Conservation (phyloP, 2,797 vertebrate species). For the Fundulus diaphanus region DNA sequence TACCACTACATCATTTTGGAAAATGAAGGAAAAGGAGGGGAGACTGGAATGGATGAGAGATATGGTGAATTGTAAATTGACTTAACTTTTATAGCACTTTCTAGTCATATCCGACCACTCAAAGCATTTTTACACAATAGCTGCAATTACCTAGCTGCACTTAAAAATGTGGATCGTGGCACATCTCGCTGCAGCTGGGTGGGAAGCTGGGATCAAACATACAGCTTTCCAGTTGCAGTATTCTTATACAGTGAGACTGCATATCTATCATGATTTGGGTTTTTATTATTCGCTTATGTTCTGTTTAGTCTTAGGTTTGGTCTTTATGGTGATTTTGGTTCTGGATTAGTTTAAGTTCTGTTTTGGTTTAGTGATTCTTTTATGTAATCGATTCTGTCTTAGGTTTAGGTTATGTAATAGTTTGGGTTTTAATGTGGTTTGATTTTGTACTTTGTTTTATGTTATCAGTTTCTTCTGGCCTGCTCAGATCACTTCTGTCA, state of each 20-base stretch:
- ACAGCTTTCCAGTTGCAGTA: background rate
- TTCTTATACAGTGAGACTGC: background rate
- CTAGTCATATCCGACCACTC: background rate
- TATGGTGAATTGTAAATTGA: background rate
- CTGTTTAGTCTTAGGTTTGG: too few species aligned
- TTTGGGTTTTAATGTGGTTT: too few species aligned
- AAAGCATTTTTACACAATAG: background rate
- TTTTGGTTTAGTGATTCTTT: too few species aligned
- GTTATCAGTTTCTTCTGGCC: too few species aligned
- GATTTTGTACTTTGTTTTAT: too few species aligned
- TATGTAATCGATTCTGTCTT: too few species aligned
- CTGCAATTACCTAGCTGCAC: background rate
- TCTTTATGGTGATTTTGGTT: too few species aligned
- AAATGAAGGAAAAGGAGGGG: background rate
- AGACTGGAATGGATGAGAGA: background rate
- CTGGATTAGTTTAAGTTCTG: too few species aligned
- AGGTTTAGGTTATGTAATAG: too few species aligned
- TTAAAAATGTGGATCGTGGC: background rate
- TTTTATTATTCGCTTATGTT: too few species aligned
- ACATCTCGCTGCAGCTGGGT: background rate
- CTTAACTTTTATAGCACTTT: background rate
- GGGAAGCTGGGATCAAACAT: background rate
- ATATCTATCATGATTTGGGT: too few species aligned
- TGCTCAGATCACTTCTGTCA: too few species aligned
- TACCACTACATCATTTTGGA: background rate